Evolutionary conservation across 1,140 invertebrate species (phyloP).

Genomic region (Cheumatopsyche charites): DNA sequence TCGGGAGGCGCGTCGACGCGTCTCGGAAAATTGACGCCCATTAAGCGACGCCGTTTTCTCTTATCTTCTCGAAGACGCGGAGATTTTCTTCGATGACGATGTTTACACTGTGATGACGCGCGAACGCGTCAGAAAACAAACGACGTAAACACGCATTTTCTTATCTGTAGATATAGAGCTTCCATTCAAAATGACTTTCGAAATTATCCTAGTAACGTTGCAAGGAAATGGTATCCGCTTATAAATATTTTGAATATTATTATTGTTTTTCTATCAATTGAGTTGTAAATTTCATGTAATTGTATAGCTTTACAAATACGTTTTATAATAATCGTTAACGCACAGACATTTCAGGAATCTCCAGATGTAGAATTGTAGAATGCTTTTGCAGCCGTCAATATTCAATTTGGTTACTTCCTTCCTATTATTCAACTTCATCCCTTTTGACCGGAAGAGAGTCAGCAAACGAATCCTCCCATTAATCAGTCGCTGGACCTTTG

Average conservation of each 20-base stretch:
- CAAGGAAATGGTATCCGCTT: no score
- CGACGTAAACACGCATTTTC: background rate
- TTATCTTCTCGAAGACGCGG: background rate
- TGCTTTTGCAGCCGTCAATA: slow-evolving; percentile 15
- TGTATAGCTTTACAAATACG: no score
- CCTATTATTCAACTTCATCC: slow-evolving; percentile 26
- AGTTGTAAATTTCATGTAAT: no score
- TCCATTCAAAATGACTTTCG: background rate
- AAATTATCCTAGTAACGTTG: no score
- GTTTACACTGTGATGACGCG: slow-evolving; percentile 14
- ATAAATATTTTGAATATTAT: no score
- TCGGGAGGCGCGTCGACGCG: background rate
- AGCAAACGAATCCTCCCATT: slow-evolving; percentile 22
- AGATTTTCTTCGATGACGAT: slow-evolving; percentile 15
- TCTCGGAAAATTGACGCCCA: slow-evolving; percentile 8
- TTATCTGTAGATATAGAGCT: background rate
- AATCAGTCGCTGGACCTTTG: slow-evolving; percentile 23
- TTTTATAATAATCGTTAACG: no score
- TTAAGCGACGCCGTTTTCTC: slow-evolving; percentile 1
- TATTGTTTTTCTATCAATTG: no score
- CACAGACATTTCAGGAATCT: no score
- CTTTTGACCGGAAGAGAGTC: slow-evolving; percentile 24
- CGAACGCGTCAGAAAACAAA: background rate
- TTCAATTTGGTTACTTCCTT: slow-evolving; percentile 27
- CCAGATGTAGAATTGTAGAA: background rate